Percentiles rank a stretch among this genome's conserved stretches.
phyloP scores from a whole-genome alignment of 2,888 invertebrate species.

The Macaria liturata region DNA sequence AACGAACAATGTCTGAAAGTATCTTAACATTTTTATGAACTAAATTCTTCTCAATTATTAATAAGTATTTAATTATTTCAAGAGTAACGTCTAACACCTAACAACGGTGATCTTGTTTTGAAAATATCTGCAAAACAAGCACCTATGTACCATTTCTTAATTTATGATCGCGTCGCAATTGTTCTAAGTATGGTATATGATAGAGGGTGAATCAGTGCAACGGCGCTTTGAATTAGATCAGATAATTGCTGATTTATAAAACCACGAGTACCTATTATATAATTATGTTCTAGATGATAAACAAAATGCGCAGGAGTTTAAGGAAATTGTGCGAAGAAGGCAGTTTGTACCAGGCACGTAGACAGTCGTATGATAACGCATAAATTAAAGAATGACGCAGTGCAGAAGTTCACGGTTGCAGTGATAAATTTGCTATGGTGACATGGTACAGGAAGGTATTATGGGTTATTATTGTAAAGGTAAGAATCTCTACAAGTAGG shows the following conservation, averaged over 20 bases:
- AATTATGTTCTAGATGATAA: background rate
- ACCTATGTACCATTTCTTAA: slow-evolving; percentile 20
- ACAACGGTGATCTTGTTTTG: slow-evolving; percentile 2
- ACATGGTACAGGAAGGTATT: no score
- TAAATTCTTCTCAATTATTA: no score
- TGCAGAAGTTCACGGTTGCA: background rate
- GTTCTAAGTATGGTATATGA: slow-evolving; percentile 6
- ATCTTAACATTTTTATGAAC: slow-evolving; percentile 14
- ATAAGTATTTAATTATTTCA: no score
- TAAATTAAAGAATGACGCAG: slow-evolving; percentile 5
- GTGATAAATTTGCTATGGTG: no score
- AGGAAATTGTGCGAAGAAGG: slow-evolving; percentile 25
- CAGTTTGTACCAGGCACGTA: slow-evolving; percentile 2
- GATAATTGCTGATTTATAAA: slow-evolving; percentile 25
- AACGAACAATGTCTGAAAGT: slow-evolving; percentile 10
- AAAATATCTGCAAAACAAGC: slow-evolving; percentile 8
- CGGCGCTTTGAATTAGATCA: slow-evolving; percentile 26
- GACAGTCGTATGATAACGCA: background rate
- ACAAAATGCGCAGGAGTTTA: slow-evolving; percentile 28
- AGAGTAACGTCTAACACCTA: slow-evolving; percentile 9
- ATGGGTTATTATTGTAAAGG: no score
- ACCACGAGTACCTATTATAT: slow-evolving; percentile 25
- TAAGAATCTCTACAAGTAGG: no score
- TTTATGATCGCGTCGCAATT: slow-evolving; percentile 7
- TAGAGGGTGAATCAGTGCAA: slow-evolving; percentile 20